A percentile compares a stretch with the other conserved stretches of the same genome.
These are phyloP conservation scores for Tenthredo mesomela DNA, from an alignment of 2,888 invertebrate species.

Conservation along the genomic window DNA sequence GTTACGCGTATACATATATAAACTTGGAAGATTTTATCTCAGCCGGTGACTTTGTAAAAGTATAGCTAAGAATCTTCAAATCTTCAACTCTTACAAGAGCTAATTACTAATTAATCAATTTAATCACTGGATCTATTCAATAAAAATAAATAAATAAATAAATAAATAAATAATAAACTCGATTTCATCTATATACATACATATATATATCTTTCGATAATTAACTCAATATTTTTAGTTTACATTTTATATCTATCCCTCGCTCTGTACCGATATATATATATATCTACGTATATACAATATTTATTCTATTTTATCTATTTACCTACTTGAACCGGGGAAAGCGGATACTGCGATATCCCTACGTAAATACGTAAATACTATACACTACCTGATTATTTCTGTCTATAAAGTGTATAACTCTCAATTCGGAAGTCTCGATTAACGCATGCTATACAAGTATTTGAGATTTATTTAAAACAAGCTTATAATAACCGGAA, in stretches of 20 bases:
- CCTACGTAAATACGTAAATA: neutral
- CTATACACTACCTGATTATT: neutral
- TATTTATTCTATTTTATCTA: constrained; percentile 4
- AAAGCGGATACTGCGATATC: constrained; percentile 9
- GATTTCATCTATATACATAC: neutral
- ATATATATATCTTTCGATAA: neutral
- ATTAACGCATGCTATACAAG: neutral
- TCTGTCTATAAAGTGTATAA: neutral
- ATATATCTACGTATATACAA: neutral
- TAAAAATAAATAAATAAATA: neutral
- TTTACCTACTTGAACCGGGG: neutral
- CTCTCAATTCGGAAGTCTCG: neutral
- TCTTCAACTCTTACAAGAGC: neutral
- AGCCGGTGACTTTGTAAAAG: neutral
- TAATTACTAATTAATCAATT: neutral
- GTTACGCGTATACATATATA: neutral
- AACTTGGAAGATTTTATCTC: constrained; percentile 5
- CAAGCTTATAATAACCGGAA: too few relatives aligned
- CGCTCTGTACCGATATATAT: neutral
- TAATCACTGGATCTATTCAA: neutral
- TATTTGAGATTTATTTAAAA: neutral
- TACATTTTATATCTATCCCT: neutral
- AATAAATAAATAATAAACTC: neutral
- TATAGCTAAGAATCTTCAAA: neutral
- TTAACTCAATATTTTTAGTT: neutral